phyloP scores from a whole-genome alignment of 2,797 vertebrate genomes.

The Craterocephalus amniculus region DNA sequence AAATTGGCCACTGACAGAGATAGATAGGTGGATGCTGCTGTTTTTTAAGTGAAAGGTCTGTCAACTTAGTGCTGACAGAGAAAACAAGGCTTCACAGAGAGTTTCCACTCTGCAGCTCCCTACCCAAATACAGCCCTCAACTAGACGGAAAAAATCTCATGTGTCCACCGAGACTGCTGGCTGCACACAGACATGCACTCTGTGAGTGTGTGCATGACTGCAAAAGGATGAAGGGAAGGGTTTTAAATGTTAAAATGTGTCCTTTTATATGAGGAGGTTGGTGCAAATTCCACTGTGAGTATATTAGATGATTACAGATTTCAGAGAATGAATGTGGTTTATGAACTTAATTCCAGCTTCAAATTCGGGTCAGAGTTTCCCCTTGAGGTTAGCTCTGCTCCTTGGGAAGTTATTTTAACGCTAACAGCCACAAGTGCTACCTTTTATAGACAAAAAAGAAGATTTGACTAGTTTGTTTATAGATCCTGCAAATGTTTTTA shows the following conservation, averaged over 20 bases:
- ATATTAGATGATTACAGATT: neutral
- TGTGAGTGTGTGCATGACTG: constrained; percentile 28
- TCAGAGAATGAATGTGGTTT: neutral
- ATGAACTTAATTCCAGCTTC: neutral
- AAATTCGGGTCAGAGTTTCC: constrained; percentile 12
- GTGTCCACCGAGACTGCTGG: constrained; percentile 59
- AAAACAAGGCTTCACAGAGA: constrained; percentile 77
- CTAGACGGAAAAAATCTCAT: constrained; percentile 68
- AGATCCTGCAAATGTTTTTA: neutral
- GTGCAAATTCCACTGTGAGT: neutral
- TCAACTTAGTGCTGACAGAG: constrained; percentile 77
- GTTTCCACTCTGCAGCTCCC: constrained; percentile 74
- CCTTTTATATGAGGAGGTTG: constrained; percentile 17
- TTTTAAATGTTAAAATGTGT: constrained; percentile 51
- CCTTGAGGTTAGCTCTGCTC: neutral
- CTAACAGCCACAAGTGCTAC: neutral
- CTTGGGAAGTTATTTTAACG: neutral
- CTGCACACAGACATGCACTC: constrained; percentile 2
- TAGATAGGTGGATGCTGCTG: constrained; percentile 48
- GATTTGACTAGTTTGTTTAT: neutral
- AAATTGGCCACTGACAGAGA: constrained; percentile 41
- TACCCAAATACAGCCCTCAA: constrained; percentile 67
- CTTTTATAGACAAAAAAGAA: neutral
- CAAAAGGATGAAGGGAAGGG: constrained; percentile 33
- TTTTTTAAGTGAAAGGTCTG: constrained; percentile 65